Conservation (phyloP, 2,113 vertebrate genomes). For the Athene noctua region DNA sequence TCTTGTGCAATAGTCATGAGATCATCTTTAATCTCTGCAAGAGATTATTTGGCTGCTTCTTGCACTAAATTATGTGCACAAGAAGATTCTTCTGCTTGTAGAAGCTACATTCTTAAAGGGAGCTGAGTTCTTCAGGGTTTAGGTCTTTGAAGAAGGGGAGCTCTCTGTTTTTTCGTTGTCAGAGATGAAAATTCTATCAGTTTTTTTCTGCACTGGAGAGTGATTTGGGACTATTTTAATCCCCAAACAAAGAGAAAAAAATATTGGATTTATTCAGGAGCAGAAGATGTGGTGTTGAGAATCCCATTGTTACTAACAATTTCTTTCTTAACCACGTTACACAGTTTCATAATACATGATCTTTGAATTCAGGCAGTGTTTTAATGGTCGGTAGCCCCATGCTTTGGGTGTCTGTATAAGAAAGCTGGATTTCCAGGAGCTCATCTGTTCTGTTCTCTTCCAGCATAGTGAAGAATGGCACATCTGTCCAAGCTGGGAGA, state of each 20-base stretch:
- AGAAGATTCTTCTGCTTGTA: not conserved
- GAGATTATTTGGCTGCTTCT: not conserved
- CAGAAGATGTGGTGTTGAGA: not conserved
- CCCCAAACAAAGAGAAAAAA: not conserved
- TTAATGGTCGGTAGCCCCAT: not conserved
- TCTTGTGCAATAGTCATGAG: accelerated
- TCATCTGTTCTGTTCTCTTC: not conserved
- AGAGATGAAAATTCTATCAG: not conserved
- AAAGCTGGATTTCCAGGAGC: not conserved
- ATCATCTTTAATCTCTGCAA: not conserved
- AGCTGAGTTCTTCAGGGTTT: not conserved
- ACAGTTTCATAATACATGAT: not conserved
- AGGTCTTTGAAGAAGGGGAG: not conserved
- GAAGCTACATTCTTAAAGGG: not conserved
- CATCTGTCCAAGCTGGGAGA: not conserved
- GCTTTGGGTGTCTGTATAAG: not conserved
- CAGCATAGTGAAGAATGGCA: not conserved
- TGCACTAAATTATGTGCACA: not conserved
- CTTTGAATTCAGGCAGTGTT: not conserved
- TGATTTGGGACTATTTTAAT: not conserved
- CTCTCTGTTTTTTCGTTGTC: not conserved
- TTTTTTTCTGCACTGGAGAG: not conserved
- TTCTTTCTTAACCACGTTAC: not conserved
- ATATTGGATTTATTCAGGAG: not conserved
- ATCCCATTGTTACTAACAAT: not conserved